Base-by-base conservation (phyloP, 2,888 invertebrate species). In the Frankliniella intonsa region DNA sequence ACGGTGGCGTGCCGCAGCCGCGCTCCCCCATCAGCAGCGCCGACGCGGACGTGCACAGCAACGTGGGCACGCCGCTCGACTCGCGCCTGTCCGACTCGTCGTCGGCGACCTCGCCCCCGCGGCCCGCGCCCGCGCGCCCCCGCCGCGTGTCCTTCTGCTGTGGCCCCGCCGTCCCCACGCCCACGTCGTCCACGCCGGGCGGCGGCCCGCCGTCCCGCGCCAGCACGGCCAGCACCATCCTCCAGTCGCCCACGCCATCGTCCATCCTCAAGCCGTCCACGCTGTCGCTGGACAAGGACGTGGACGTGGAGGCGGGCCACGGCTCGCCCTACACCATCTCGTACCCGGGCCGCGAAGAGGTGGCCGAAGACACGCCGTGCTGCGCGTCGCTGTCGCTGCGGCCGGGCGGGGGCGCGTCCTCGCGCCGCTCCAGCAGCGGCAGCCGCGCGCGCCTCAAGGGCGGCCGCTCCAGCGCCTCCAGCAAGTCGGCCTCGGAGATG, bases 41-140 rank as follows among this genome's bases (percentile, higher is more conserved):
- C 50, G 62, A 27, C 80, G 62, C 76, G n/a, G 50, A 65, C 81
- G 69, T 76, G 25, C 69, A 76, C 69, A 76, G 69, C 69, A 76
- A 76, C 69, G 69, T 76, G 69, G 69, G 69, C 22, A 76, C 69
- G 69, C 69, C 69, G 25, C 69, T 76, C 22, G 22, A n/a, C 11
- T 12, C 25, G 69, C 62, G 19, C 27, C 81, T 27, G 38, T 51
- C 65, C 14, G 22, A 49, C 80, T n/a, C 50, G 27, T 69, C 38
- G 80, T 14, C 19, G 69, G 25, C 49, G 19, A 50, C 50, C 22
- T 19, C 55, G 55, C 55, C 12, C 80, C 62, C 25, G 80, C 81
- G 65, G 3, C 55, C 51, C 19, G 76, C 12, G 25, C 51, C 82
- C 25, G 3, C 80, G n/a, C 50, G 80, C 27, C 83, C 80, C 11